Percentiles rank a stretch among this genome's conserved stretches.
Conservation (phyloP, 37 sponge, comb jelly and placozoan genomes). For the Axinella damicornis region DNA sequence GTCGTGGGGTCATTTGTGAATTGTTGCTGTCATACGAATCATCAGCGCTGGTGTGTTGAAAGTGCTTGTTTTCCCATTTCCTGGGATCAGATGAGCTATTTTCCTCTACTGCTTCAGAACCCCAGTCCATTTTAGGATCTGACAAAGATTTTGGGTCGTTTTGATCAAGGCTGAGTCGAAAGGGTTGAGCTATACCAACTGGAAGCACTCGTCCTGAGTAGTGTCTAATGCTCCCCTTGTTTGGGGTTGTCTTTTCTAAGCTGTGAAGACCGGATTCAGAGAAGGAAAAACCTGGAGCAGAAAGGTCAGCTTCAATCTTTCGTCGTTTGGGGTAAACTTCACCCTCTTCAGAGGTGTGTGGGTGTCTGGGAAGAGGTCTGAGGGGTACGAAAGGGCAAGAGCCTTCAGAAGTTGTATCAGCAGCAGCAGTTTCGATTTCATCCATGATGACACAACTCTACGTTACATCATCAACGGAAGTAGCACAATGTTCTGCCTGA, state of each 20-base stretch:
- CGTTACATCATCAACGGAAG: too few species aligned
- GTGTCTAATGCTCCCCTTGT: not conserved
- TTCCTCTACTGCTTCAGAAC: not conserved
- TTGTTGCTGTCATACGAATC: not conserved
- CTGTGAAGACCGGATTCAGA: not conserved
- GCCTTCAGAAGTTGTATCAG: conserved; percentile 43
- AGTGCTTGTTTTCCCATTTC: not conserved
- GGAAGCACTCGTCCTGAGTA: conserved; percentile 30
- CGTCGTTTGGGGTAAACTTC: not conserved
- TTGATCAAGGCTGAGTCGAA: not conserved
- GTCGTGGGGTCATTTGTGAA: not conserved
- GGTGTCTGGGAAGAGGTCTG: not conserved
- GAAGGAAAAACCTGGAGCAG: not conserved
- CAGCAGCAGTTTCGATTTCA: conserved; percentile 46
- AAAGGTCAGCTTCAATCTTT: not conserved
- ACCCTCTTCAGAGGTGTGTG: not conserved
- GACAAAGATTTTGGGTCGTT: not conserved
- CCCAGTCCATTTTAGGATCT: too few species aligned
- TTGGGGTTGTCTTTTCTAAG: too few species aligned
- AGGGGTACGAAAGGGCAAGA: conserved; percentile 1
- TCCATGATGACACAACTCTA: not conserved
- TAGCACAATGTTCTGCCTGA: too few species aligned
- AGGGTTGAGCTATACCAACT: conserved; percentile 65
- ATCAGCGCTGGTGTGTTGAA: too few species aligned
- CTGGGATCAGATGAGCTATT: not conserved